Evolutionary conservation across 2,113 vertebrate genomes (phyloP).

Genomic region (Nematolebias whitei): DNA sequence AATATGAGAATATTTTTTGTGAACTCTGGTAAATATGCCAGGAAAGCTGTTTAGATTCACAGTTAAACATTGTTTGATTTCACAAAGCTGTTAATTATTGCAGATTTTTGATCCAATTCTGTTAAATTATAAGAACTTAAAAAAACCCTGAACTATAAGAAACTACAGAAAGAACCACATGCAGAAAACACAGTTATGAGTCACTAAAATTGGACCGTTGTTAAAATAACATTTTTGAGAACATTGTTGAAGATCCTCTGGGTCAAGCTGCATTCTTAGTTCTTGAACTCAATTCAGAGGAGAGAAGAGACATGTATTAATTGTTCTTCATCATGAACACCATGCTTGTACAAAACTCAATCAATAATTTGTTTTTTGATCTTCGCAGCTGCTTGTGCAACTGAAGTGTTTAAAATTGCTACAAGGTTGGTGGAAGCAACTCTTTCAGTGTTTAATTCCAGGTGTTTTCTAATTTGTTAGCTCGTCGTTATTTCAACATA

Average conservation of each 20-base stretch:
- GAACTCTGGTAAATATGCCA: neutral
- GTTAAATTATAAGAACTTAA: too few species aligned
- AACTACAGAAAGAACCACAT: too few species aligned
- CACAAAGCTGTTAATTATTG: neutral
- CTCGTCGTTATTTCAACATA: neutral
- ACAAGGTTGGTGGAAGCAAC: slow-evolving; percentile 83
- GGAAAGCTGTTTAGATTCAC: neutral
- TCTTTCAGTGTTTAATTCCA: neutral
- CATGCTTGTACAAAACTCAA: neutral
- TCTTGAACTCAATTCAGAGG: neutral
- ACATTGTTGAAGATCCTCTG: neutral
- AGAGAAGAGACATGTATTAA: neutral
- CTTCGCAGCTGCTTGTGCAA: slow-evolving; percentile 88
- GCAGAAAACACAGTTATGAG: too few species aligned
- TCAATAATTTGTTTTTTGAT: slow-evolving; percentile 12
- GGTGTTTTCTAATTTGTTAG: neutral
- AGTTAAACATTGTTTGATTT: neutral
- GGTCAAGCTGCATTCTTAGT: neutral
- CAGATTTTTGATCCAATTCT: neutral
- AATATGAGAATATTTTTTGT: neutral
- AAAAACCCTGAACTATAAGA: too few species aligned
- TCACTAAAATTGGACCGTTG: too few species aligned
- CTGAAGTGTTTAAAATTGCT: slow-evolving; percentile 97
- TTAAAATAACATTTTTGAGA: too few species aligned
- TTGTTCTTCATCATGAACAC: too few species aligned